Evolutionary conservation across 2,113 vertebrate species (phyloP).

Genomic region (Sialia sialis): DNA sequence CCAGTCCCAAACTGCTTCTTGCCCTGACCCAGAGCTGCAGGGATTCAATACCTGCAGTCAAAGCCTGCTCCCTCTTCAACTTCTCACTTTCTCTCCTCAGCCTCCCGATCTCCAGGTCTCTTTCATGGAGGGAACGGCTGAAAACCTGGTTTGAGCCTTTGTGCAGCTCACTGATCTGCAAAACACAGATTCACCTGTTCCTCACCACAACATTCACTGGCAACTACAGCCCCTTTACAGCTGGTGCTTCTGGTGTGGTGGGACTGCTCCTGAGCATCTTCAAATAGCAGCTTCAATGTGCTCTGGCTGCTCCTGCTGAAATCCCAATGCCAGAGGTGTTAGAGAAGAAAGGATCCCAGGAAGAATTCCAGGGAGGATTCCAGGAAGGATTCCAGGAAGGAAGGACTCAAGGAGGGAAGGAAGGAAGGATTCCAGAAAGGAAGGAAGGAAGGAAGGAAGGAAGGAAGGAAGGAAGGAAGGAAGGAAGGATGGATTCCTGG

Average conservation of each 20-base stretch:
- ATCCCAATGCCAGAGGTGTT: neutral
- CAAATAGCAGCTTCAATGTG: fast-evolving
- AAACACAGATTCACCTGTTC: neutral
- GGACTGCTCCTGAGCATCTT: neutral
- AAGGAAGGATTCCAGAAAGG: neutral
- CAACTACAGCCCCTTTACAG: neutral
- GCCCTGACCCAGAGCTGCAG: neutral
- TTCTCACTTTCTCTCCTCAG: conserved; percentile 68
- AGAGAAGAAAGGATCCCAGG: too few species aligned
- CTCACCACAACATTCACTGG: fast-evolving
- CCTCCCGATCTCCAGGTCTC: conserved; percentile 70
- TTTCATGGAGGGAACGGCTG: conserved; percentile 63
- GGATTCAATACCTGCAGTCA: conserved; percentile 60
- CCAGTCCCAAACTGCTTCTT: neutral
- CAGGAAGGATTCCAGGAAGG: too few species aligned
- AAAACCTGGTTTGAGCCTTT: conserved; percentile 67
- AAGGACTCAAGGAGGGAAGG: neutral
- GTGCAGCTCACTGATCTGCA: conserved; percentile 63
- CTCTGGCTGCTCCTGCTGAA: neutral
- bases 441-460: too few species aligned
- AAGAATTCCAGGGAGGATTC: too few species aligned
- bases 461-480: too few species aligned
- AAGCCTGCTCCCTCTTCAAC: conserved; percentile 53
- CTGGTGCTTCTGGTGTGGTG: neutral
- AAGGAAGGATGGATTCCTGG: too few species aligned